Evolutionary conservation across 2,797 vertebrate genomes (phyloP).

Genomic region (Staurois parvus): DNA sequence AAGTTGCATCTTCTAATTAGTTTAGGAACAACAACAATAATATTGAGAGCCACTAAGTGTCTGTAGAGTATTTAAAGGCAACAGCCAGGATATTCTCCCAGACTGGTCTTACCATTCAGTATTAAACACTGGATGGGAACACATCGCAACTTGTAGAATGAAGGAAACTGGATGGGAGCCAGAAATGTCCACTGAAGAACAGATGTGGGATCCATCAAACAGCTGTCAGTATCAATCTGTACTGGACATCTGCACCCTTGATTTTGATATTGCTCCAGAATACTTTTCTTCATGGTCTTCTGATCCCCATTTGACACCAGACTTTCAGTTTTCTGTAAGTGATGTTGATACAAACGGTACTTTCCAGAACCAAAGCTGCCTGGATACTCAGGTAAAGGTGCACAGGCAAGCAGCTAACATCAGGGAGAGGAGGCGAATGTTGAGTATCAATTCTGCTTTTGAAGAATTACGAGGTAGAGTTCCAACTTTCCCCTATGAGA

Average conservation of each 20-base stretch:
- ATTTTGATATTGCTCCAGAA: constrained; percentile 66
- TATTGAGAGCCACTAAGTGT: constrained; percentile 14
- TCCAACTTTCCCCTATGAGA: constrained; percentile 84
- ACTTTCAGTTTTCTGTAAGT: constrained; percentile 71
- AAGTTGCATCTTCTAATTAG: constrained; percentile 54
- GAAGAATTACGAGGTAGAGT: constrained; percentile 80
- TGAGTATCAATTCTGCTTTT: constrained; percentile 83
- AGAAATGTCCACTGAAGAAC: constrained; percentile 71
- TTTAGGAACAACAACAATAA: constrained; percentile 46
- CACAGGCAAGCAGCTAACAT: constrained; percentile 83
- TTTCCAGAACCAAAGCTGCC: constrained; percentile 65
- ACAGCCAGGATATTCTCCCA: constrained; percentile 40
- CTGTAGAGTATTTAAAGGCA: constrained; percentile 42
- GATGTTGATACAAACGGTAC: constrained; percentile 76
- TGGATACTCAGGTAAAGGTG: constrained; percentile 73
- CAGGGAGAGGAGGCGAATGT: constrained; percentile 82
- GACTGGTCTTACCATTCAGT: constrained; percentile 23
- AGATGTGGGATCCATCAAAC: constrained; percentile 78
- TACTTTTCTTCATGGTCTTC: constrained; percentile 72
- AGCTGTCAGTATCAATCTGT: constrained; percentile 71
- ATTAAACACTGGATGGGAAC: constrained; percentile 8
- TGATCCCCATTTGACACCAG: constrained; percentile 67
- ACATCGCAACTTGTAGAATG: constrained; percentile 65
- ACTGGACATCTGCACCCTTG: constrained; percentile 72
- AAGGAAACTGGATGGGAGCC: constrained; percentile 75